Conservation (phyloP, 2,888 invertebrate species). For the Ormyrus thymus region DNA sequence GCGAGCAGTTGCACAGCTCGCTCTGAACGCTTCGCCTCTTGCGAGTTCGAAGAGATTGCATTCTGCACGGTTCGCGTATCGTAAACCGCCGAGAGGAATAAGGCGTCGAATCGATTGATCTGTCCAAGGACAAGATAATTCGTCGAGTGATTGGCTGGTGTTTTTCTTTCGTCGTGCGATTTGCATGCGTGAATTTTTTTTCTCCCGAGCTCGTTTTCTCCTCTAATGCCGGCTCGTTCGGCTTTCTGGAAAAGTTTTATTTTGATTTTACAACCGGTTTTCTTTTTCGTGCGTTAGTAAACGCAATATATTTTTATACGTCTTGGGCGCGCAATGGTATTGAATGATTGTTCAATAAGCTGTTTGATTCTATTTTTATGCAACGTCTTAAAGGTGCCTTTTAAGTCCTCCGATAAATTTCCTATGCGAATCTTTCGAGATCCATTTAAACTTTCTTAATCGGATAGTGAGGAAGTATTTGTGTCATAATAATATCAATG, state of each 20-base stretch:
- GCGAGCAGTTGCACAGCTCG: not conserved
- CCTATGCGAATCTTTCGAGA: no score
- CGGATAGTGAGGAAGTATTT: not conserved
- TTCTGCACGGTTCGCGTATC: not conserved
- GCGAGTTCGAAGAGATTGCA: slow-evolving; percentile 25
- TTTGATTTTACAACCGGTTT: not conserved
- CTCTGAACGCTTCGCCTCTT: not conserved
- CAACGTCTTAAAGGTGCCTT: no score
- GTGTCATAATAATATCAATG: no score
- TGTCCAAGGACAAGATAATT: slow-evolving; percentile 54
- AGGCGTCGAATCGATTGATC: slow-evolving; percentile 55
- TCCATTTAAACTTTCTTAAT: not conserved
- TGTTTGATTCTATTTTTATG: no score
- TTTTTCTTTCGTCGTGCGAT: slow-evolving; percentile 38
- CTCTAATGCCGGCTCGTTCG: not conserved
- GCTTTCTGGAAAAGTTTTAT: slow-evolving; percentile 9
- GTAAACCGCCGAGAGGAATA: slow-evolving; percentile 31
- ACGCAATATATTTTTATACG: no score
- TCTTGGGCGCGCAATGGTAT: no score
- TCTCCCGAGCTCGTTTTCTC: not conserved
- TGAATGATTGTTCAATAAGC: no score
- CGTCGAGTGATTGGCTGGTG: slow-evolving; percentile 43
- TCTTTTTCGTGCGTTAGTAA: not conserved
- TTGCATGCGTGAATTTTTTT: slow-evolving; percentile 35
- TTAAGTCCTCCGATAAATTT: no score